Percentiles rank a stretch among this genome's conserved stretches.
Conservation (phyloP, 2,797 vertebrate genomes). For the Potorous gilbertii region DNA sequence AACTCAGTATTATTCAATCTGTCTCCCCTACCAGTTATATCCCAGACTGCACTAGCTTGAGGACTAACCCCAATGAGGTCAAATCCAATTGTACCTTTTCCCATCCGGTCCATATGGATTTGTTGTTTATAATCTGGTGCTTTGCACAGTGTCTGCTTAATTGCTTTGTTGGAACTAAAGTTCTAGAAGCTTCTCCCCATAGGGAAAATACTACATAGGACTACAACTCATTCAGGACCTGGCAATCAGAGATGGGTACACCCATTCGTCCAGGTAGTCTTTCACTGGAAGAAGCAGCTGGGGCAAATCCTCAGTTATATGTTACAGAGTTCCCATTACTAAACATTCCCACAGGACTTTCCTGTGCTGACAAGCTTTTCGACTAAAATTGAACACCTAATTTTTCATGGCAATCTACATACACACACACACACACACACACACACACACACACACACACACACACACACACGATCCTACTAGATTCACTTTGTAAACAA, state of each 20-base stretch:
- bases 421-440: not conserved
- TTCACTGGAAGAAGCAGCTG: not conserved
- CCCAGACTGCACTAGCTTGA: not conserved
- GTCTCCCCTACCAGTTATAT: not conserved
- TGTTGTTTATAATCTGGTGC: not conserved
- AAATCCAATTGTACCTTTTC: not conserved
- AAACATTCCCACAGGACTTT: fast-evolving
- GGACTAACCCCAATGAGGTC: not conserved
- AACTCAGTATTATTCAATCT: not conserved
- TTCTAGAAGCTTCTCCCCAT: not conserved
- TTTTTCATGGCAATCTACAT: not conserved
- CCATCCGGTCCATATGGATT: not conserved
- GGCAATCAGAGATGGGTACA: not conserved
- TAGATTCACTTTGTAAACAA: not conserved
- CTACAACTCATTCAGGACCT: not conserved
- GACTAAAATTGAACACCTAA: not conserved
- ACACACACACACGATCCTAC: not conserved
- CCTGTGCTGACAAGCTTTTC: not conserved
- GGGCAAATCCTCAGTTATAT: not conserved
- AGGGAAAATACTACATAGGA: not conserved
- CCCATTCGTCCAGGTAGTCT: not conserved
- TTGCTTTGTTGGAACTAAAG: not conserved
- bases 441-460: too few species aligned
- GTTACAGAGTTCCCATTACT: not conserved
- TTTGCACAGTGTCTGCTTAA: not conserved